Evolutionary conservation across 2,888 invertebrate species (phyloP).

Genomic region (Embidobia sp.): DNA sequence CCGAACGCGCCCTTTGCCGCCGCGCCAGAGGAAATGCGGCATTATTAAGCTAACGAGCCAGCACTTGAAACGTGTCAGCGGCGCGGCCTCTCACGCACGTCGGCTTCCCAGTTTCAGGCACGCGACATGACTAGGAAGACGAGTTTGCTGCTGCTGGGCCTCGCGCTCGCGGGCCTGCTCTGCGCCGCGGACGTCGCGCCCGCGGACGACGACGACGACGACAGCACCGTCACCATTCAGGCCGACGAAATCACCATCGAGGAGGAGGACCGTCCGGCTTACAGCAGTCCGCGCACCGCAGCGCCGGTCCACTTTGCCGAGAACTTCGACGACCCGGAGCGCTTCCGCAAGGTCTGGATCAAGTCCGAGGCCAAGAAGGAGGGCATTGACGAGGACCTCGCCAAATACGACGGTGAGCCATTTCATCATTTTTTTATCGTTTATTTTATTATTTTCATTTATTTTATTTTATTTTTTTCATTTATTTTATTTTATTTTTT

Average conservation of each 20-base stretch:
- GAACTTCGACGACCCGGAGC: constrained; percentile 90
- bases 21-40: constrained; percentile 46
- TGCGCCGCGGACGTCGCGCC: constrained; percentile 4
- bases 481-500: too few species aligned
- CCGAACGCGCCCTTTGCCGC: constrained; percentile 1
- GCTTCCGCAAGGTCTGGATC: constrained; percentile 91
- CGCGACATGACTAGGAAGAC: constrained; percentile 28
- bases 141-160: constrained; percentile 9
- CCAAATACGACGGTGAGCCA: constrained; percentile 96
- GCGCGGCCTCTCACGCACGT: background rate
- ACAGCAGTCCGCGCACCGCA: constrained; percentile 87
- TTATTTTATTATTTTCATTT: too few species aligned
- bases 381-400: constrained; percentile 91
- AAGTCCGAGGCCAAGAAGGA: constrained; percentile 96
- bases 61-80: constrained; percentile 7
- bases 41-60: constrained; percentile 40
- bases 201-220: constrained; percentile 66
- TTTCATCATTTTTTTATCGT: too few species aligned
- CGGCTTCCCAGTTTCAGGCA: constrained; percentile 37
- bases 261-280: constrained; percentile 76
- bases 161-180: constrained; percentile 9
- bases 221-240: constrained; percentile 24
- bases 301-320: constrained; percentile 89
- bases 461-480: too few species aligned
- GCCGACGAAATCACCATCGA: constrained; percentile 67